These are phyloP conservation scores for Achroia grisella DNA, from an alignment of 1,140 invertebrate genomes.

Conservation along the genomic window DNA sequence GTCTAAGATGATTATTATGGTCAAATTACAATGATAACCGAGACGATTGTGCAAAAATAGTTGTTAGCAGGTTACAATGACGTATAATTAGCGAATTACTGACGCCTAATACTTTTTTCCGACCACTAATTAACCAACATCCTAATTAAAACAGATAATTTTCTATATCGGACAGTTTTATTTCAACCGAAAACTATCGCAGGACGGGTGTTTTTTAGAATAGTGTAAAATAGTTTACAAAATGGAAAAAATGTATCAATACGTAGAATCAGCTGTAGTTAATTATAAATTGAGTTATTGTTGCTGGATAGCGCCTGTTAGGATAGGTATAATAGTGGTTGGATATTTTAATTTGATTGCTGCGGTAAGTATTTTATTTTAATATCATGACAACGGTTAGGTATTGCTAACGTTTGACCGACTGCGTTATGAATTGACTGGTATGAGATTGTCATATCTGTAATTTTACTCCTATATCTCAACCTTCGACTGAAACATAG, in stretches of 20 bases:
- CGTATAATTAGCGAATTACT: constrained; percentile 10
- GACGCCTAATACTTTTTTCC: constrained; percentile 23
- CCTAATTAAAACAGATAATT: constrained; percentile 44
- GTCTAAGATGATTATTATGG: too few species aligned
- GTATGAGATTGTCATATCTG: too few species aligned
- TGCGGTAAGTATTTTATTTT: neutral
- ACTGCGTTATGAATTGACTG: too few species aligned
- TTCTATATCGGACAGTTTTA: constrained; percentile 15
- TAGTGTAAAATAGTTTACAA: constrained; percentile 3
- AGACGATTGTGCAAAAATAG: too few species aligned
- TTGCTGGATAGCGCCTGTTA: constrained; percentile 36
- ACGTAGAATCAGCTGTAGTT: constrained; percentile 25
- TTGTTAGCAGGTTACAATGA: too few species aligned
- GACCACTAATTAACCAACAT: constrained; percentile 40
- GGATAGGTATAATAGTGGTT: constrained; percentile 28
- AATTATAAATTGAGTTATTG: constrained; percentile 40
- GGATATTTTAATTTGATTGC: constrained; percentile 39
- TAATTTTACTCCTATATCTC: too few species aligned
- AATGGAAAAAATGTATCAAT: constrained; percentile 35
- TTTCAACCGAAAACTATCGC: constrained; percentile 12
- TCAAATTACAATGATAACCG: too few species aligned
- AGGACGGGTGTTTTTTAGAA: neutral
- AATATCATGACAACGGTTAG: neutral
- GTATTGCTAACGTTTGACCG: too few species aligned
- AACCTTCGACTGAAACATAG: too few species aligned